phyloP scores from a whole-genome alignment of 2,113 vertebrate genomes.

The Lepus americanus region DNA sequence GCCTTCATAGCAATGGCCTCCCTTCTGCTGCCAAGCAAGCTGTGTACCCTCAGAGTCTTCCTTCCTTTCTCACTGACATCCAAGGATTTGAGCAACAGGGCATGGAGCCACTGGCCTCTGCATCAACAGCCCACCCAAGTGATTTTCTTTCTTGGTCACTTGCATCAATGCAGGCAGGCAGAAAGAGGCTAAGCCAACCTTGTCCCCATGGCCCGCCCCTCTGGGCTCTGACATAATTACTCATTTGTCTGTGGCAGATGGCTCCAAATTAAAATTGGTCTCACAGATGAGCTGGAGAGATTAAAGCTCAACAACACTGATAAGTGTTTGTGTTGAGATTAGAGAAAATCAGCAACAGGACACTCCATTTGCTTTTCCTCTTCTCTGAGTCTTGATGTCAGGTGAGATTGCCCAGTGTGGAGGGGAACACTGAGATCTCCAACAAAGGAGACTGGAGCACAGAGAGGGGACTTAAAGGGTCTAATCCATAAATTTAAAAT shows the following conservation, averaged over 20 bases:
- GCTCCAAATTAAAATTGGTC: slow-evolving; percentile 83
- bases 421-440: neutral
- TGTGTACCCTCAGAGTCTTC: slow-evolving; percentile 27
- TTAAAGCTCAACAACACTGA: slow-evolving; percentile 75
- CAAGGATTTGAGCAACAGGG: slow-evolving; percentile 36
- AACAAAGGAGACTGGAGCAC: neutral
- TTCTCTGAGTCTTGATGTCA: neutral
- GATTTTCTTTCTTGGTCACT: slow-evolving; percentile 79
- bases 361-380: slow-evolving; percentile 7
- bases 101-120: slow-evolving; percentile 33
- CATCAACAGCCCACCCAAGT: slow-evolving; percentile 46
- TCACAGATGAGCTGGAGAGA: slow-evolving; percentile 85
- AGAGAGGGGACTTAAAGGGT: neutral
- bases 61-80: slow-evolving; percentile 9
- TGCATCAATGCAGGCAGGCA: slow-evolving; percentile 74
- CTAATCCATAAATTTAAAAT: neutral
- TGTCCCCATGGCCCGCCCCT: slow-evolving; percentile 70
- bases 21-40: slow-evolving; percentile 35
- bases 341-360: slow-evolving; percentile 66
- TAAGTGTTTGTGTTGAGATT: slow-evolving; percentile 72
- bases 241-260: slow-evolving; percentile 86
- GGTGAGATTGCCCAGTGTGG: neutral
- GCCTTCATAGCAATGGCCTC: neutral
- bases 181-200: slow-evolving; percentile 67
- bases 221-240: slow-evolving; percentile 83